These are phyloP conservation scores for Xiphophorus couchianus DNA, from an alignment of 2,113 vertebrate species.

Conservation along the genomic window DNA sequence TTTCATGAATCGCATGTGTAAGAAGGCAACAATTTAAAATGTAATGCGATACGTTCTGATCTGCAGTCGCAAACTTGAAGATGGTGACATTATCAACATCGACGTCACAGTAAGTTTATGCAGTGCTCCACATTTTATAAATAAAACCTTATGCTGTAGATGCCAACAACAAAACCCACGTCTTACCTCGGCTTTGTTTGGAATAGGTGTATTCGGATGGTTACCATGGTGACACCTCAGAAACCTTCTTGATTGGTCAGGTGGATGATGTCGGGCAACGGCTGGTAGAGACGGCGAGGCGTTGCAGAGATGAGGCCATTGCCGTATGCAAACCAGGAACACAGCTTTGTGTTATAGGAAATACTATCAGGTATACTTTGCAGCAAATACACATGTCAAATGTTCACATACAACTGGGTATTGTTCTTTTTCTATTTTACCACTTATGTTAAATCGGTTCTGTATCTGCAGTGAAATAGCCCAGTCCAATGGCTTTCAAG, in stretches of 20 bases:
- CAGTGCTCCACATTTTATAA: neutral
- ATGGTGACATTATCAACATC: conserved; percentile 98
- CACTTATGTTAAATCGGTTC: neutral
- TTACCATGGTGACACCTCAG: conserved; percentile 98
- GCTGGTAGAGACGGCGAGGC: conserved; percentile 88
- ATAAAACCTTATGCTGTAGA: neutral
- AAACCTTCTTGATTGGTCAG: conserved; percentile 93
- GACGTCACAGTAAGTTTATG: conserved; percentile 92
- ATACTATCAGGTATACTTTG: conserved; percentile 90
- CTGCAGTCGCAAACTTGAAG: conserved; percentile 91
- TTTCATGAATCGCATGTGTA: neutral
- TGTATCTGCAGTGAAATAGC: conserved; percentile 82
- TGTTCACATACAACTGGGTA: neutral
- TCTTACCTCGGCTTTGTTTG: neutral
- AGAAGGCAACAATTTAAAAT: neutral
- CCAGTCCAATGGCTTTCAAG: conserved; percentile 80
- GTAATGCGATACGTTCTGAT: neutral
- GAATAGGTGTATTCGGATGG: conserved; percentile 92
- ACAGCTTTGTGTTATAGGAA: conserved; percentile 93
- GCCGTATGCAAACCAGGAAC: conserved; percentile 86
- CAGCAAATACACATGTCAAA: neutral
- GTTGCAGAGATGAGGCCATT: conserved; percentile 94
- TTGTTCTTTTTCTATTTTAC: neutral
- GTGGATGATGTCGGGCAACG: conserved; percentile 88
- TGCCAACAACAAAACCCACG: neutral